Conservation (phyloP, 2,113 vertebrate genomes). For the Microtus pennsylvanicus region DNA sequence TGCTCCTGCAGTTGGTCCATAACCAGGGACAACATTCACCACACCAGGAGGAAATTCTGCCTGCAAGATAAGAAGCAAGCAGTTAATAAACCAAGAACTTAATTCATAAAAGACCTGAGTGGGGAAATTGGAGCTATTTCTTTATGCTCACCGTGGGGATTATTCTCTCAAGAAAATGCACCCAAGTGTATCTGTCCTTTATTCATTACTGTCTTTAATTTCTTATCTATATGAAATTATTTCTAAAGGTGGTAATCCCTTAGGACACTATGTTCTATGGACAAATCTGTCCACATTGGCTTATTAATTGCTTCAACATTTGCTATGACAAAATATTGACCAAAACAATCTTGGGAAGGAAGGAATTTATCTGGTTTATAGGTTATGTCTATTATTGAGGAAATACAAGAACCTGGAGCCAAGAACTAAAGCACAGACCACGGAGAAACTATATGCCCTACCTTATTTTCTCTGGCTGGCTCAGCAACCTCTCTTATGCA, state of each 20-base stretch:
- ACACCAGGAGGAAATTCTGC: conserved; percentile 94
- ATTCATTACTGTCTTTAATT: neutral
- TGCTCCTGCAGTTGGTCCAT: conserved; percentile 90
- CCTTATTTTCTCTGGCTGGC: neutral
- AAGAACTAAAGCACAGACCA: neutral
- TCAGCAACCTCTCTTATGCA: neutral
- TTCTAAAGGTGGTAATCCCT: neutral
- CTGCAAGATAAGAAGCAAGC: conserved; percentile 75
- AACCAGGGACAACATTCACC: conserved; percentile 93
- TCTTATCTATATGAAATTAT: neutral
- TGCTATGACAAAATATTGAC: neutral
- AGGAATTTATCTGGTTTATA: neutral
- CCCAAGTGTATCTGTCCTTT: neutral
- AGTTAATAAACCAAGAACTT: neutral
- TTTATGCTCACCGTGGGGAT: neutral
- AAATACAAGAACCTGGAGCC: neutral
- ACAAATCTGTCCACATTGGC: neutral
- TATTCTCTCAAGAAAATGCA: neutral
- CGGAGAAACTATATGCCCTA: rapidly evolving
- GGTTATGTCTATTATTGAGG: neutral
- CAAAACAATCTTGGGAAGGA: neutral
- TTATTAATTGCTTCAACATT: neutral
- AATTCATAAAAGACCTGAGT: neutral
- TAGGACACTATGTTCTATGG: neutral
- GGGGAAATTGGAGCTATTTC: neutral